phyloP scores from a whole-genome alignment of 2,113 vertebrate genomes.

The Dipodomys merriami region DNA sequence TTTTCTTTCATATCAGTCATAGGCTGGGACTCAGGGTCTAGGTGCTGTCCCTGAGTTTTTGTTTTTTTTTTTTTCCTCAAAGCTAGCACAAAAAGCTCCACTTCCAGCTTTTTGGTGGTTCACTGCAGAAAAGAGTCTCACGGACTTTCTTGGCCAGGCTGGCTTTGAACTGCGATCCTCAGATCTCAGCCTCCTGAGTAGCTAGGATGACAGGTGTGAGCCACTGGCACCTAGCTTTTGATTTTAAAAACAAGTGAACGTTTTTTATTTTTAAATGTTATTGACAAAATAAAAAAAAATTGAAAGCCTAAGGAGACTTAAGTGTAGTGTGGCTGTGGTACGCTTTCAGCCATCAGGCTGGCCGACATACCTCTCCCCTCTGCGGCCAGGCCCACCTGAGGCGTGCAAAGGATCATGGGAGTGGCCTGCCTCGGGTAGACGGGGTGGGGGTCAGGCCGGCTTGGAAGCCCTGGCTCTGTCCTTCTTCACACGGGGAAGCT shows the following conservation, averaged over 20 bases:
- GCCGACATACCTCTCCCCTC: background rate
- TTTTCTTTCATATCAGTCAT: background rate
- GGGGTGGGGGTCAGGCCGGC: background rate
- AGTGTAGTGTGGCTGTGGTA: background rate
- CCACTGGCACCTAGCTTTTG: too few relatives aligned
- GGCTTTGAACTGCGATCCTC: too few relatives aligned
- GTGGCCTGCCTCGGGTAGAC: background rate
- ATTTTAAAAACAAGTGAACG: too few relatives aligned
- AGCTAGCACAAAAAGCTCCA: too few relatives aligned
- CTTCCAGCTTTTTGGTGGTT: too few relatives aligned
- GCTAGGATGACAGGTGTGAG: too few relatives aligned
- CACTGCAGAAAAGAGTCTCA: too few relatives aligned
- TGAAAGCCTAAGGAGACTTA: background rate
- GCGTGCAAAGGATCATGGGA: background rate
- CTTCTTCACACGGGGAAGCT: background rate
- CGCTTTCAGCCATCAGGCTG: background rate
- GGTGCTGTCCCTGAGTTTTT: too few relatives aligned
- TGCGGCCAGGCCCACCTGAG: background rate
- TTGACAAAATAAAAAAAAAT: conserved; percentile 4
- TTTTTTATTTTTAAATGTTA: conserved; percentile 43
- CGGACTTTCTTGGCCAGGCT: too few relatives aligned
- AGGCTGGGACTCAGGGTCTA: too few relatives aligned
- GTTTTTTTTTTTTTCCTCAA: too few relatives aligned
- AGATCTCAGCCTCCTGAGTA: too few relatives aligned
- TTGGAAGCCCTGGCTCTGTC: background rate